These are phyloP conservation scores for Centrocercus urophasianus DNA, from an alignment of 2,113 vertebrate genomes.

Conservation along the genomic window DNA sequence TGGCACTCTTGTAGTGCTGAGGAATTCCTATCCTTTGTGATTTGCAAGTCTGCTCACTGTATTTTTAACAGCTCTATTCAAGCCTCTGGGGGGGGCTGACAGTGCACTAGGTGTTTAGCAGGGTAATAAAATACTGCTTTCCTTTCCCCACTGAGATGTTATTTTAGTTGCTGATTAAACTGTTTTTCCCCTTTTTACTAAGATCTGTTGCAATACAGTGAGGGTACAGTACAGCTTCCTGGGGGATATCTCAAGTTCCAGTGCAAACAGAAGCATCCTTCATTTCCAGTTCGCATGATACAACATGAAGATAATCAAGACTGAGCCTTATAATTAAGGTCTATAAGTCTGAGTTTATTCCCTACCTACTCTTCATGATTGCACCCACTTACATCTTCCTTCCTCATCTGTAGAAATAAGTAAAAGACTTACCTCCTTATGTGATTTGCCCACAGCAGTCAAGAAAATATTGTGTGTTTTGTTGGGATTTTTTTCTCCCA, in stretches of 20 bases:
- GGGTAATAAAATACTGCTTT: too few relatives aligned
- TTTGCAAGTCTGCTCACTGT: background rate
- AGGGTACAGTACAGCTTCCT: accelerated
- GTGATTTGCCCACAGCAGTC: background rate
- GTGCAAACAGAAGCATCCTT: accelerated
- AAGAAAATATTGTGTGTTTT: background rate
- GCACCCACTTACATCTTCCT: accelerated
- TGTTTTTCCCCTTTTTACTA: background rate
- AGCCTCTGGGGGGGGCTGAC: background rate
- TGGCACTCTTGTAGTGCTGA: accelerated
- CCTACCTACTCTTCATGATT: background rate
- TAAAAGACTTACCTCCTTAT: background rate
- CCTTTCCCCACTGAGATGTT: accelerated
- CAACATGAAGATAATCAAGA: accelerated
- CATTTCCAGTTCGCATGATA: too few relatives aligned
- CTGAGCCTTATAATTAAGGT: accelerated
- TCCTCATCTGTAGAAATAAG: background rate
- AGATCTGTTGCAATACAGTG: background rate
- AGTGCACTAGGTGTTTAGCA: background rate
- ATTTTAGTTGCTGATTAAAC: background rate
- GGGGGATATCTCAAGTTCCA: background rate
- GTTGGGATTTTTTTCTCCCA: too few relatives aligned
- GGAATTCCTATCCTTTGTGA: background rate
- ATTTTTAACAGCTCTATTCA: background rate
- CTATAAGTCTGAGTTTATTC: background rate